These are phyloP conservation scores for Carassius gibelio DNA, from an alignment of 2,113 vertebrate species.

Conservation along the genomic window DNA sequence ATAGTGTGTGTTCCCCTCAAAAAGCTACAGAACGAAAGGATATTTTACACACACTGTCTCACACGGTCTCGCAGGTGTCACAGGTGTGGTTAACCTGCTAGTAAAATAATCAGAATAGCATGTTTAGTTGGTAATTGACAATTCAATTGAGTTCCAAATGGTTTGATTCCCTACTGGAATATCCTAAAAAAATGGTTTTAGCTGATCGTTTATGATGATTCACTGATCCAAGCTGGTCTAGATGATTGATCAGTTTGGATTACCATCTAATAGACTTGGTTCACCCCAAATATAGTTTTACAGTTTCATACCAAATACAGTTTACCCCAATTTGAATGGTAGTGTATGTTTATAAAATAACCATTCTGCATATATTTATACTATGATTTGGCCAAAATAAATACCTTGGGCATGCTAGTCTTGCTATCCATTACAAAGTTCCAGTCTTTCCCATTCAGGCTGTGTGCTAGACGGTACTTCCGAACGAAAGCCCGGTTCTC, in stretches of 20 bases:
- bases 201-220: neutral
- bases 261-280: neutral
- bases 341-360: neutral
- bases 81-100: neutral
- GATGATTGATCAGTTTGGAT: neutral
- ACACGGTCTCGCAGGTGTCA: neutral
- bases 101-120: neutral
- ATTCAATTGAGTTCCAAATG: neutral
- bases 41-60: neutral
- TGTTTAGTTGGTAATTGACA: neutral
- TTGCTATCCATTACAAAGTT: slow-evolving; percentile 87
- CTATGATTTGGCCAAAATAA: neutral
- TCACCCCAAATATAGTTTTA: neutral
- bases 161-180: neutral
- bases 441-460: slow-evolving; percentile 89
- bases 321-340: no score
- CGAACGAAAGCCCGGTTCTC: slow-evolving; percentile 93
- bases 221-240: neutral
- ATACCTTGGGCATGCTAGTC: slow-evolving; percentile 87
- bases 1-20: slow-evolving; percentile 96
- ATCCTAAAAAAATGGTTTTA: neutral
- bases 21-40: slow-evolving; percentile 76
- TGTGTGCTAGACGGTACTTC: slow-evolving; percentile 93
- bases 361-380: neutral
- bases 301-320: no score